These are phyloP conservation scores for Cylloceria caligata DNA, from an alignment of 2,888 invertebrate species.

Conservation along the genomic window DNA sequence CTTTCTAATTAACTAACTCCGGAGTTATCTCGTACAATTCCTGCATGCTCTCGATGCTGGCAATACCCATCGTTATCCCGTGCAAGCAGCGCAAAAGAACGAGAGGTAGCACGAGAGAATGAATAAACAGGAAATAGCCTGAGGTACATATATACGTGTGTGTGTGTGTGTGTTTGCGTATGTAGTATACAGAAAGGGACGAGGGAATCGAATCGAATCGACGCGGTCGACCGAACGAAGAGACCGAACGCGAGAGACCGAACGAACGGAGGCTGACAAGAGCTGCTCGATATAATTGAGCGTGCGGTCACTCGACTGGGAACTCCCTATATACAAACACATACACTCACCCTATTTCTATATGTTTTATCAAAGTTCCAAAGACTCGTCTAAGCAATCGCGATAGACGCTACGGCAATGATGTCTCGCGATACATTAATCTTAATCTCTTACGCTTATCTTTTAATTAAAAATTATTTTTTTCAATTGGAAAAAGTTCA, in stretches of 20 bases:
- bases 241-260: conserved; percentile 59
- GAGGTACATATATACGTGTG: background rate
- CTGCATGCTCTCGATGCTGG: conserved; percentile 24
- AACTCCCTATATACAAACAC: conserved; percentile 56
- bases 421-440: too few relatives aligned
- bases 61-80: conserved; percentile 44
- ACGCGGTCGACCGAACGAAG: conserved; percentile 66
- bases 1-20: conserved; percentile 18
- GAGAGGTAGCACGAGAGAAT: conserved; percentile 32
- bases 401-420: too few relatives aligned
- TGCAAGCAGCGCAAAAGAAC: conserved; percentile 43
- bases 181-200: conserved; percentile 46
- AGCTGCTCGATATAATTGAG: conserved; percentile 78
- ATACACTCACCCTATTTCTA: background rate
- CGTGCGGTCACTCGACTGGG: conserved; percentile 77
- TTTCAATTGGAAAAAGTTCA: too few relatives aligned
- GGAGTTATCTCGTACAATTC: background rate
- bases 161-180: background rate
- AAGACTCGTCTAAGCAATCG: background rate
- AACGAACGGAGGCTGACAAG: conserved; percentile 31
- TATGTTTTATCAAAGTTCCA: background rate
- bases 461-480: too few relatives aligned
- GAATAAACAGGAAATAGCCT: conserved; percentile 23
- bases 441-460: too few relatives aligned
- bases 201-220: conserved; percentile 73